phyloP scores from a whole-genome alignment of 2,797 vertebrate genomes.

The Amniataba percoides region DNA sequence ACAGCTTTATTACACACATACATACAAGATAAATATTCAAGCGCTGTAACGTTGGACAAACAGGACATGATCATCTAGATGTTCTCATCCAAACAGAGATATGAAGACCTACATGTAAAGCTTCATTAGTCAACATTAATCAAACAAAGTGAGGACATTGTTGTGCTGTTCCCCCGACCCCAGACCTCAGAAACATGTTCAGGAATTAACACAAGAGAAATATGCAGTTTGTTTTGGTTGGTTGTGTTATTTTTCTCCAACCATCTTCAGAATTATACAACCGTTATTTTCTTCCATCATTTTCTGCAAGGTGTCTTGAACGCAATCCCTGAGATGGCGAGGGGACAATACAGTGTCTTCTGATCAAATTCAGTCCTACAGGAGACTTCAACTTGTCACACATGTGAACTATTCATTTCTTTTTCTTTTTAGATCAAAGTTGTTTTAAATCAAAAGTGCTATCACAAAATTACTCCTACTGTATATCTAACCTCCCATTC shows the following conservation, averaged over 20 bases:
- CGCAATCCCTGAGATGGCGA: conserved; percentile 76
- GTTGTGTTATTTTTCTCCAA: not conserved
- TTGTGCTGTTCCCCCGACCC: conserved; percentile 32
- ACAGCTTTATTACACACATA: conserved; percentile 76
- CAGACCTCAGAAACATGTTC: conserved; percentile 28
- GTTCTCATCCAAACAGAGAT: conserved; percentile 40
- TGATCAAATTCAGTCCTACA: conserved; percentile 26
- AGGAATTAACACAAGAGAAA: conserved; percentile 16
- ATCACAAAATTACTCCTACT: conserved; percentile 37
- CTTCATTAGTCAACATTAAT: conserved; percentile 30
- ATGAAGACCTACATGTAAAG: conserved; percentile 40
- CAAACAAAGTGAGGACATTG: conserved; percentile 26
- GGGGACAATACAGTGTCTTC: conserved; percentile 21
- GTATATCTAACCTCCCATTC: conserved; percentile 16
- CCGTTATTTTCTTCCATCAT: not conserved
- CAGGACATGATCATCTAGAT: conserved; percentile 50
- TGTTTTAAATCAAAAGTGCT: conserved; percentile 67
- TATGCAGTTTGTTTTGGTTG: conserved; percentile 9
- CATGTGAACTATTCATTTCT: not conserved
- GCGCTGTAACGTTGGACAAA: conserved; percentile 51
- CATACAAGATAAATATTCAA: conserved; percentile 71
- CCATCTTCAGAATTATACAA: not conserved
- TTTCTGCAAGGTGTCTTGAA: conserved; percentile 47
- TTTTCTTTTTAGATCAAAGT: conserved; percentile 42
- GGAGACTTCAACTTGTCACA: conserved; percentile 5